Percentiles rank a stretch among this genome's conserved stretches.
These are phyloP conservation scores for Scaptomyza tumidula DNA, from an alignment of 2,888 invertebrate species.

Conservation along the genomic window DNA sequence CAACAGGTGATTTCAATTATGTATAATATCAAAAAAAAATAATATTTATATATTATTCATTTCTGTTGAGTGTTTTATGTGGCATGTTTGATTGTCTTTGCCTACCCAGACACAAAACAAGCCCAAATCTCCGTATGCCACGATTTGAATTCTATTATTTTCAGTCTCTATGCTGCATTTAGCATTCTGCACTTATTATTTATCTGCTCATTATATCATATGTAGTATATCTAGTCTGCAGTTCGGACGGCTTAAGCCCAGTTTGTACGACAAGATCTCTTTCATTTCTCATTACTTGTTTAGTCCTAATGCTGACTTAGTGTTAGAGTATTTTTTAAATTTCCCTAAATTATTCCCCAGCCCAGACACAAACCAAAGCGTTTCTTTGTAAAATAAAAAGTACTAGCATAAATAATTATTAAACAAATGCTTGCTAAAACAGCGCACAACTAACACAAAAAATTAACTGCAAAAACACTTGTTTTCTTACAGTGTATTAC, in stretches of 20 bases:
- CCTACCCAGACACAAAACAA: slow-evolving; percentile 57
- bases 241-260: slow-evolving; percentile 29
- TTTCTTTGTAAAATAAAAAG: slow-evolving; percentile 22
- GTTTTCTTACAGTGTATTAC: slow-evolving; percentile 51
- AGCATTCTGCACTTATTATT: slow-evolving; percentile 17
- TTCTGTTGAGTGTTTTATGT: slow-evolving; percentile 62
- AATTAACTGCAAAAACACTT: slow-evolving; percentile 23
- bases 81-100: slow-evolving; percentile 71
- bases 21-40: slow-evolving; percentile 33
- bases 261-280: slow-evolving; percentile 25
- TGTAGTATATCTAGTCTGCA: slow-evolving; percentile 14
- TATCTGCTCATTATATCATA: slow-evolving; percentile 25
- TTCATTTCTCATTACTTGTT: slow-evolving; percentile 19
- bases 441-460: slow-evolving; percentile 47
- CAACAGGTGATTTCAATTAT: slow-evolving; percentile 73
- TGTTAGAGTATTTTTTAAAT: neutral
- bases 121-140: slow-evolving; percentile 32
- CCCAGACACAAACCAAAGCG: slow-evolving; percentile 22
- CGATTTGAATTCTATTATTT: slow-evolving; percentile 18
- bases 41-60: neutral
- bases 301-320: slow-evolving; percentile 8
- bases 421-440: slow-evolving; percentile 67
- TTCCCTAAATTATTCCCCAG: neutral
- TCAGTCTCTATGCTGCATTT: slow-evolving; percentile 11
- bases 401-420: slow-evolving; percentile 14